phyloP scores from a whole-genome alignment of 2,797 vertebrate species.

The Centroberyx gerrardi region DNA sequence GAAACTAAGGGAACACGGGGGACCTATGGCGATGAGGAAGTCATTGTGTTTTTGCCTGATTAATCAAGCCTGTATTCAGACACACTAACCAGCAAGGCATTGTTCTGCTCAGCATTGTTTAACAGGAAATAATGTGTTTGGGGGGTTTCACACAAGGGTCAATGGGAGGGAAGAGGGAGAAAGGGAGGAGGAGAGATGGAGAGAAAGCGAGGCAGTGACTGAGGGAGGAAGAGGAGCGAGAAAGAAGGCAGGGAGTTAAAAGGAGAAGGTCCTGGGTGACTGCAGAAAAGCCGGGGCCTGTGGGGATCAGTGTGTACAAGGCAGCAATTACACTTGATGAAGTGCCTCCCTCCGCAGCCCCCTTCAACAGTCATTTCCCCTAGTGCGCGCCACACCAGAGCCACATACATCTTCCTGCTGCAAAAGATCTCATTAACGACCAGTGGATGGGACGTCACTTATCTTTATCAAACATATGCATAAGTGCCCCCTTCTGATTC shows the following conservation, averaged over 20 bases:
- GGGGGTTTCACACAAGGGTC: slow-evolving; percentile 37
- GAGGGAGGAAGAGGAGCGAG: slow-evolving; percentile 42
- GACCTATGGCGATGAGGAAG: slow-evolving; percentile 52
- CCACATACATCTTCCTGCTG: slow-evolving; percentile 77
- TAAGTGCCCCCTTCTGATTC: slow-evolving; percentile 75
- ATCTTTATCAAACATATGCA: slow-evolving; percentile 91
- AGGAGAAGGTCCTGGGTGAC: slow-evolving; percentile 65
- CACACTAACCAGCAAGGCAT: slow-evolving; percentile 38
- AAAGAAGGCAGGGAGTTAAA: slow-evolving; percentile 35
- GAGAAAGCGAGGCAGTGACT: slow-evolving; percentile 15
- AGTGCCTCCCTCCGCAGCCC: slow-evolving; percentile 75
- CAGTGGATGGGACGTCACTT: slow-evolving; percentile 88
- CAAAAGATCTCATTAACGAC: slow-evolving; percentile 87
- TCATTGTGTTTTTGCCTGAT: slow-evolving; percentile 73
- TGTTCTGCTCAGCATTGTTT: slow-evolving; percentile 67
- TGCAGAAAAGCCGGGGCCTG: slow-evolving; percentile 69
- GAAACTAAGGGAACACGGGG: slow-evolving; percentile 59
- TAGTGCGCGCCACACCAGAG: slow-evolving; percentile 69
- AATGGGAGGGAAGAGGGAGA: slow-evolving; percentile 8
- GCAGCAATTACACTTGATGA: slow-evolving; percentile 87
- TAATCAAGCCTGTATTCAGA: slow-evolving; percentile 68
- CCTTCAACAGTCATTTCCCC: slow-evolving; percentile 80
- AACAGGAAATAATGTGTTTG: slow-evolving; percentile 58
- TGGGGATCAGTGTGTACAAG: slow-evolving; percentile 81
- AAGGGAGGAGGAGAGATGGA: not conserved